phyloP scores from a whole-genome alignment of 2,113 vertebrate genomes.

The Planiliza haematocheilus region DNA sequence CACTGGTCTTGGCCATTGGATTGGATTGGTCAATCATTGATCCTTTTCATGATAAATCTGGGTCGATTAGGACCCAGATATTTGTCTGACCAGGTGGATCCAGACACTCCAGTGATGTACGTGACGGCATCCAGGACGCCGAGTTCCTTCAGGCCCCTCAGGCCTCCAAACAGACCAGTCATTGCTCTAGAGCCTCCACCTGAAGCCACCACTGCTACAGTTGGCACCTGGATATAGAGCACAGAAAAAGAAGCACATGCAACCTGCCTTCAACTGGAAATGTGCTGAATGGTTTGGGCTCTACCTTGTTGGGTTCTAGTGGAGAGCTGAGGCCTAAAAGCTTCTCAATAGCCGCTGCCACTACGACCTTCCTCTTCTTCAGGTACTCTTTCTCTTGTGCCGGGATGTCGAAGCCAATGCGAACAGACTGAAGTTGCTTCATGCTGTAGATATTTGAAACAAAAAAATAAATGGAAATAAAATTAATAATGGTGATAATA shows the following conservation, averaged over 20 bases:
- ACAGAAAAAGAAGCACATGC: too few species aligned
- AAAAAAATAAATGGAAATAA: too few species aligned
- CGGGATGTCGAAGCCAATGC: slow-evolving; percentile 85
- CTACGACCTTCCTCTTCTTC: slow-evolving; percentile 82
- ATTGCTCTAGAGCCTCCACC: slow-evolving; percentile 90
- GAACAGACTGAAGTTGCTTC: slow-evolving; percentile 79
- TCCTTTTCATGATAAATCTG: too few species aligned
- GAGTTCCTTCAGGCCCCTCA: slow-evolving; percentile 85
- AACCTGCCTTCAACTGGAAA: too few species aligned
- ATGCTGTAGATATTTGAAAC: not conserved
- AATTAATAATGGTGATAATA: too few species aligned
- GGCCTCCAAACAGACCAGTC: slow-evolving; percentile 85
- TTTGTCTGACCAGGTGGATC: slow-evolving; percentile 87
- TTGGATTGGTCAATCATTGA: too few species aligned
- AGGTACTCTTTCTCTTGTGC: slow-evolving; percentile 83
- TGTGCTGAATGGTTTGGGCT: too few species aligned
- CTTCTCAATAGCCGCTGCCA: slow-evolving; percentile 82
- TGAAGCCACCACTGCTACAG: slow-evolving; percentile 87
- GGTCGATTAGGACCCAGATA: too few species aligned
- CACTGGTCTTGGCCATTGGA: too few species aligned
- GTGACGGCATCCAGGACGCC: slow-evolving; percentile 85
- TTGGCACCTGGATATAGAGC: slow-evolving; percentile 83
- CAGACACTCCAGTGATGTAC: slow-evolving; percentile 88
- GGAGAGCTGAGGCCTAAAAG: slow-evolving; percentile 81
- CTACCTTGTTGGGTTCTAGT: slow-evolving; percentile 81